Conservation (phyloP, 2,888 invertebrate genomes). For the Resseliella maxima region DNA sequence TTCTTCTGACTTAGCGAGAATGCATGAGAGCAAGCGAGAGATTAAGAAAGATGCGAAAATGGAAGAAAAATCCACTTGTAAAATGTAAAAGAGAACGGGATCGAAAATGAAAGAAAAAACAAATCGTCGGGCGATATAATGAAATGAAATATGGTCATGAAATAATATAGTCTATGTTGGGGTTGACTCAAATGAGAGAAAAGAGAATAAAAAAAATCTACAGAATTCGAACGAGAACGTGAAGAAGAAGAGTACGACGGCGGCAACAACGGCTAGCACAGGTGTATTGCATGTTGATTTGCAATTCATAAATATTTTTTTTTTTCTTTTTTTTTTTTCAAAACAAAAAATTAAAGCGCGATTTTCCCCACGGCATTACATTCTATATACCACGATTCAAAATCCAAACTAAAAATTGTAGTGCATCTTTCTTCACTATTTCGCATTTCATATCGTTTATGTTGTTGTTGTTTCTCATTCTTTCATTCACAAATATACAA, state of each 20-base stretch:
- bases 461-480: neutral
- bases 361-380: constrained; percentile 26
- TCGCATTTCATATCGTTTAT: neutral
- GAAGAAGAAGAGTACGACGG: neutral
- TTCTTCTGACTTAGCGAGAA: neutral
- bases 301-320: constrained; percentile 56
- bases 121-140: constrained; percentile 24
- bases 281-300: constrained; percentile 57
- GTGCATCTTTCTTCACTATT: constrained; percentile 7
- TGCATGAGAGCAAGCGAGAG: neutral
- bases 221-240: neutral
- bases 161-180: neutral
- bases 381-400: constrained; percentile 12
- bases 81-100: neutral
- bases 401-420: neutral
- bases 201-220: neutral
- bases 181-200: neutral
- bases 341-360: constrained; percentile 55
- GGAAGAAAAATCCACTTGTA: constrained; percentile 19
- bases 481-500: neutral
- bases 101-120: constrained; percentile 33
- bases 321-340: no score
- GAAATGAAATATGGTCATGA: constrained; percentile 54
- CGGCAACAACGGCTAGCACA: constrained; percentile 37
- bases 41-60: neutral